phyloP scores from a whole-genome alignment of 2,113 vertebrate species.

The Hyaena hyaena region DNA sequence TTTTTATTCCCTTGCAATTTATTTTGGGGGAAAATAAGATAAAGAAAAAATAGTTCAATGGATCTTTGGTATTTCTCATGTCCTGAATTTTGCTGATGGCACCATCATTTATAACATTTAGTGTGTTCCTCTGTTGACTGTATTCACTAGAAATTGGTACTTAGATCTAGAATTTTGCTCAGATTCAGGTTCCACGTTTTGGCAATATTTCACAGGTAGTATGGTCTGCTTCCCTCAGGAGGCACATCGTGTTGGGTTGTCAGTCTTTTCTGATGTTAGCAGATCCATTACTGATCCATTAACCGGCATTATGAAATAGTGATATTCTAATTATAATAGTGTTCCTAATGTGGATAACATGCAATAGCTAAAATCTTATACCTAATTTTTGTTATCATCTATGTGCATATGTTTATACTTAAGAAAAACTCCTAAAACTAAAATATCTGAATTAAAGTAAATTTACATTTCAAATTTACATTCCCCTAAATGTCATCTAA shows the following conservation, averaged over 20 bases:
- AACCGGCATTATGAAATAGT: neutral
- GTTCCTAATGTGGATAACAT: conserved; percentile 7
- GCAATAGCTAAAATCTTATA: neutral
- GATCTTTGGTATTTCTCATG: neutral
- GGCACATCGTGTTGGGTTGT: neutral
- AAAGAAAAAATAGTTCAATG: neutral
- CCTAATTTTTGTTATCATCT: neutral
- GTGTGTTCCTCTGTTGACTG: neutral
- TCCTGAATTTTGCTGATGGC: neutral
- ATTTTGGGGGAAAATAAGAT: neutral
- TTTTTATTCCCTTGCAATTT: neutral
- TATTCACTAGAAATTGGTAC: neutral
- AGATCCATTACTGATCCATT: neutral
- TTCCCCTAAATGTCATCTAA: neutral
- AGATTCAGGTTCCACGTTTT: neutral
- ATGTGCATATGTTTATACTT: neutral
- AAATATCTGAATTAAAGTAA: conserved; percentile 38
- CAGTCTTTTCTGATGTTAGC: neutral
- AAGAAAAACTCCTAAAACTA: neutral
- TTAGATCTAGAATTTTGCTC: neutral
- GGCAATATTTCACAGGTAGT: neutral
- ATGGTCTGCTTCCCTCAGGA: neutral
- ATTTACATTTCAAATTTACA: conserved; percentile 34
- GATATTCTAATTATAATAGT: neutral
- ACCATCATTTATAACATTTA: neutral